phyloP scores from a whole-genome alignment of 1,140 invertebrate genomes.

The Drosophila tristis region DNA sequence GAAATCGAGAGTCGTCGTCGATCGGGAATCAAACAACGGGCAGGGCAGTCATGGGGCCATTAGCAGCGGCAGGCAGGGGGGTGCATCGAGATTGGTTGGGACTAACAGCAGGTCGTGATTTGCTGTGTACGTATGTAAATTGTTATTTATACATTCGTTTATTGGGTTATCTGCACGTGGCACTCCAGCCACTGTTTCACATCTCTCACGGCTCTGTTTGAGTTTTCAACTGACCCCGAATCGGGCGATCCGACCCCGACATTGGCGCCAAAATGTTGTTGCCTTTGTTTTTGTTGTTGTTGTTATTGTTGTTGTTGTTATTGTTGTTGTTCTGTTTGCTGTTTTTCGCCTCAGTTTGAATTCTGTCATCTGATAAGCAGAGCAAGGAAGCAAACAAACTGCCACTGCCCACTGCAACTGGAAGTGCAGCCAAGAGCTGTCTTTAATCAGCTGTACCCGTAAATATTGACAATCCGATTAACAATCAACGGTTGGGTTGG shows the following conservation, averaged over 20 bases:
- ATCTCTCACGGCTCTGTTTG: constrained; percentile 5
- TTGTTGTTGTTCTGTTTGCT: too few species aligned
- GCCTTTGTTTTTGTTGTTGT: constrained; percentile 14
- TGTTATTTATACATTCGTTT: constrained; percentile 25
- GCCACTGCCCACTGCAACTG: constrained; percentile 1
- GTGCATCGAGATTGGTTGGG: not conserved
- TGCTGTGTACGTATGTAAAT: constrained; percentile 34
- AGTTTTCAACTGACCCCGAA: constrained; percentile 19
- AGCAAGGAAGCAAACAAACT: constrained; percentile 45
- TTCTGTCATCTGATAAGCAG: constrained; percentile 49
- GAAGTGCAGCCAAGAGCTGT: constrained; percentile 45
- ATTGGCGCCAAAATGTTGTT: constrained; percentile 68
- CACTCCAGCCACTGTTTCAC: constrained; percentile 4
- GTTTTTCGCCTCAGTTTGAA: not conserved
- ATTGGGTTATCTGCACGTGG: constrained; percentile 74
- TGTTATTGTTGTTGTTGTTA: not conserved
- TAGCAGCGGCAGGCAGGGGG: too few species aligned
- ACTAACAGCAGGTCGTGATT: constrained; percentile 36
- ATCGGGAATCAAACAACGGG: not conserved
- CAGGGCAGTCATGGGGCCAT: too few species aligned
- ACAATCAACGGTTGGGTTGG: constrained; percentile 16
- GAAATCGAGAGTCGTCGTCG: constrained; percentile 34
- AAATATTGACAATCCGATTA: constrained; percentile 74
- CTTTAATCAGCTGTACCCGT: constrained; percentile 60
- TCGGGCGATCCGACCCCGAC: constrained; percentile 46